Evolutionary conservation across 2,888 invertebrate species (phyloP).

Genomic region (Erynnis tages): DNA sequence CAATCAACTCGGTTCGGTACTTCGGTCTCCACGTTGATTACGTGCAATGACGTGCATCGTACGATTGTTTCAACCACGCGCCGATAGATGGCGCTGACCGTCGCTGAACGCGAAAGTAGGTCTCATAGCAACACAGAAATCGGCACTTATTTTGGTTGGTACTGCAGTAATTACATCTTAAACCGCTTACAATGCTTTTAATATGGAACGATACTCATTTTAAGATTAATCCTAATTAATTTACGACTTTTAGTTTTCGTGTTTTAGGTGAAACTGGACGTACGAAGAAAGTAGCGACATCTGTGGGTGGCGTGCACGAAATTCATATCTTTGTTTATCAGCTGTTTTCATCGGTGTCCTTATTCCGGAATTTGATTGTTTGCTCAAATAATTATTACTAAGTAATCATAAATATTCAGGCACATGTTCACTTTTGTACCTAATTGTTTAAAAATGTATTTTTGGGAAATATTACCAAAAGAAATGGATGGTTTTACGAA

Average conservation of each 20-base stretch:
- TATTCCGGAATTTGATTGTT: not conserved
- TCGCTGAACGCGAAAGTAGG: conserved; percentile 1
- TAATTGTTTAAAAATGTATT: too few relatives aligned
- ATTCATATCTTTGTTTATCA: conserved; percentile 4
- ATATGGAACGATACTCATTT: not conserved
- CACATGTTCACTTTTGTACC: too few relatives aligned
- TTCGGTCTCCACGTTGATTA: too few relatives aligned
- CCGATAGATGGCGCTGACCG: conserved; percentile 49
- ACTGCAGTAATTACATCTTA: too few relatives aligned
- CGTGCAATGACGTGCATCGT: too few relatives aligned
- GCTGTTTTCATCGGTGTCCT: not conserved
- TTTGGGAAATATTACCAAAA: too few relatives aligned
- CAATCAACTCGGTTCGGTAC: too few relatives aligned
- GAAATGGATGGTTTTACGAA: too few relatives aligned
- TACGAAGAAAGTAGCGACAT: not conserved
- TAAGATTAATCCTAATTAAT: not conserved
- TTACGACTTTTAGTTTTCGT: too few relatives aligned
- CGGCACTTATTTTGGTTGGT: not conserved
- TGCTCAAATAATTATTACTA: not conserved
- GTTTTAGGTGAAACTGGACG: not conserved
- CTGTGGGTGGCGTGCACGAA: not conserved
- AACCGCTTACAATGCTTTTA: too few relatives aligned
- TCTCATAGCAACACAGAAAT: conserved; percentile 19
- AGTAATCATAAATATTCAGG: too few relatives aligned
- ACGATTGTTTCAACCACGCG: conserved; percentile 31